Conservation (phyloP, 2,113 vertebrate genomes). For the Calyptomena viridis region DNA sequence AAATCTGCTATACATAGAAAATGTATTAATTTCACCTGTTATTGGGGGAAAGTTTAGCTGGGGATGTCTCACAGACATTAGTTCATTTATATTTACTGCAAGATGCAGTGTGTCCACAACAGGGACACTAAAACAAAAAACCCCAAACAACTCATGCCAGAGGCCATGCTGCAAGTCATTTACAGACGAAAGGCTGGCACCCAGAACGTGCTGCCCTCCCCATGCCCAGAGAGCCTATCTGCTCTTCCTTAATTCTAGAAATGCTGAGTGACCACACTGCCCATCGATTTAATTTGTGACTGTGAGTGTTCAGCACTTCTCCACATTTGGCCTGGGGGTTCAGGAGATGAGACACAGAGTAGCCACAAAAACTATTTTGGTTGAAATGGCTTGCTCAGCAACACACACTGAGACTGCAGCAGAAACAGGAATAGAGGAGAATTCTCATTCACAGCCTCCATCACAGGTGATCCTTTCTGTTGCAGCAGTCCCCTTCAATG, state of each 20-base stretch:
- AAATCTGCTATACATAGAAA: neutral
- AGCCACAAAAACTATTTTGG: neutral
- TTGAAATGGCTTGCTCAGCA: neutral
- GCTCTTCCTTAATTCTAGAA: neutral
- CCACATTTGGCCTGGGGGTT: neutral
- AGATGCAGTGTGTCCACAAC: neutral
- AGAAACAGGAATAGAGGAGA: neutral
- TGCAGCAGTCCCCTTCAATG: neutral
- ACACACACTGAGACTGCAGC: neutral
- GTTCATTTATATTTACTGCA: neutral
- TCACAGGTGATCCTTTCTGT: neutral
- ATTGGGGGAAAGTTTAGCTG: neutral
- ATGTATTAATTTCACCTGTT: neutral
- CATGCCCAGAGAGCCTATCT: neutral
- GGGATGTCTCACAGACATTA: neutral
- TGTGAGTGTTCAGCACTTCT: neutral
- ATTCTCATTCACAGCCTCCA: neutral
- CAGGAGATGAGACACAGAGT: neutral
- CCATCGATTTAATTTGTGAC: neutral
- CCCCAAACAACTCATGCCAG: neutral
- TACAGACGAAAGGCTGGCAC: neutral
- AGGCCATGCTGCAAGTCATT: neutral
- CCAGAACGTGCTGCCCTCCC: neutral
- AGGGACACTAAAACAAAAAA: neutral
- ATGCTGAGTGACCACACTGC: neutral